A percentile compares a stretch with the other conserved stretches of the same genome.
These are phyloP conservation scores for Maconellicoccus hirsutus DNA, from an alignment of 1,140 invertebrate genomes.

Conservation along the genomic window DNA sequence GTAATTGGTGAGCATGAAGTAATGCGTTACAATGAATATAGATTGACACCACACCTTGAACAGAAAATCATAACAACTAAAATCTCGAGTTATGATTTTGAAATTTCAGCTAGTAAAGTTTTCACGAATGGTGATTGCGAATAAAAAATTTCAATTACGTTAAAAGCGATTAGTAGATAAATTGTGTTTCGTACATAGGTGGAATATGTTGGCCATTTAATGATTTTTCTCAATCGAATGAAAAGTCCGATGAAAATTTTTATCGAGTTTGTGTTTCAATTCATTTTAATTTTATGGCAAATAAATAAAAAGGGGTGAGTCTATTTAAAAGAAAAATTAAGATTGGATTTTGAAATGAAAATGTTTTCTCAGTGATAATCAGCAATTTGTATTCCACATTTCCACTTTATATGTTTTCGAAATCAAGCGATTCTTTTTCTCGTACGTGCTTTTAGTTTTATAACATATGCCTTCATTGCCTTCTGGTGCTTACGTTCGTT, in stretches of 20 bases:
- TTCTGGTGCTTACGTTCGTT: too few relatives aligned
- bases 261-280: neutral
- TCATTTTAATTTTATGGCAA: neutral
- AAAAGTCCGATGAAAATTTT: neutral
- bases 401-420: neutral
- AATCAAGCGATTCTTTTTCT: too few relatives aligned
- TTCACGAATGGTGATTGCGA: too few relatives aligned
- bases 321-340: neutral
- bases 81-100: neutral
- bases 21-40: constrained; percentile 74
- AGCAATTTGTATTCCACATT: neutral
- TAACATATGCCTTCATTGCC: too few relatives aligned
- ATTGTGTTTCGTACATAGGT: too few relatives aligned
- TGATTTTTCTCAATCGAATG: neutral
- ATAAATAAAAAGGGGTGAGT: neutral
- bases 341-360: neutral
- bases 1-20: constrained; percentile 83
- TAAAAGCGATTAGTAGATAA: too few relatives aligned
- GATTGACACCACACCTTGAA: constrained; percentile 60
- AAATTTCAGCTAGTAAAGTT: too few relatives aligned
- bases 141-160: too few relatives aligned
- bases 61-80: too few relatives aligned
- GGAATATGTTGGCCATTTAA: too few relatives aligned
- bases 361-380: neutral
- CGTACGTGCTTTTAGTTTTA: too few relatives aligned